Conservation (phyloP, 1,140 invertebrate genomes). For the Aphelinus certus region DNA sequence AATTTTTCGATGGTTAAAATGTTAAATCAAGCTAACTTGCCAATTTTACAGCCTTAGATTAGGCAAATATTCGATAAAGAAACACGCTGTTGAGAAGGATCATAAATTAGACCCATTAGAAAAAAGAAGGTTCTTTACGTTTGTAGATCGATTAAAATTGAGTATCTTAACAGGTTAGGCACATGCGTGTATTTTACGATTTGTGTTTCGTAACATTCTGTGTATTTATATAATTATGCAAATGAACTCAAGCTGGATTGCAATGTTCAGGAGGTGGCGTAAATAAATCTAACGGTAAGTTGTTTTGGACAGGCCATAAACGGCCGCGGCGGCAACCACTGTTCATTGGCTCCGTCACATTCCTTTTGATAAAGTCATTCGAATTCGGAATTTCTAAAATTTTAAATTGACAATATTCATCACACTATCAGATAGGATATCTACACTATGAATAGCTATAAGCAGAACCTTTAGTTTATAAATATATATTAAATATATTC, state of each 20-base stretch:
- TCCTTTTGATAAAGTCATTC: background rate
- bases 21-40: background rate
- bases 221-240: slow-evolving; percentile 9
- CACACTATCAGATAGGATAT: background rate
- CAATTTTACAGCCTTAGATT: background rate
- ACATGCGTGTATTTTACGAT: background rate
- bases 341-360: background rate
- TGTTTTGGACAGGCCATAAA: background rate
- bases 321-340: background rate
- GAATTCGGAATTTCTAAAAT: background rate
- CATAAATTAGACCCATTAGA: background rate
- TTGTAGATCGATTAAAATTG: background rate
- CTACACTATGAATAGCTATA: background rate
- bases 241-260: background rate
- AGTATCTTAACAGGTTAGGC: background rate
- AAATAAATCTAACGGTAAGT: background rate
- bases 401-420: background rate
- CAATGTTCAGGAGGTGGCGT: background rate
- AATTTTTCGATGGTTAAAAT: background rate
- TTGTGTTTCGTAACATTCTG: background rate
- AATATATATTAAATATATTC: background rate
- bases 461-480: background rate
- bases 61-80: background rate
- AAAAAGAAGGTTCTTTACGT: background rate
- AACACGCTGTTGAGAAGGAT: background rate